Evolutionary conservation across 2,888 invertebrate genomes (phyloP).

Genomic region (Dynastes maya): DNA sequence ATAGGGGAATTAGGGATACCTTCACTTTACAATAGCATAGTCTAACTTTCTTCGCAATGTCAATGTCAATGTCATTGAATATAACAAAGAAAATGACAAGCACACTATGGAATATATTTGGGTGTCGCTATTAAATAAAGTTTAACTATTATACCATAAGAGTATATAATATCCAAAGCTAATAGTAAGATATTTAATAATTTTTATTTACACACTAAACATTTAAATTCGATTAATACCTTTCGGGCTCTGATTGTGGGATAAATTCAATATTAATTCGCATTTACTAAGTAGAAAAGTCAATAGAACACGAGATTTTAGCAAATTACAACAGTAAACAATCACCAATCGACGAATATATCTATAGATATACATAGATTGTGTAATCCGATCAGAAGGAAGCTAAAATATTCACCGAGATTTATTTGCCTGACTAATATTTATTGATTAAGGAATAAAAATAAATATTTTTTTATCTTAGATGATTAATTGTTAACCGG

Average conservation of each 20-base stretch:
- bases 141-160: too few relatives aligned
- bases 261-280: not conserved
- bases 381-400: not conserved
- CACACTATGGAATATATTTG: too few relatives aligned
- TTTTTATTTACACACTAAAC: not conserved
- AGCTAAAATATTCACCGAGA: not conserved
- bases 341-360: not conserved
- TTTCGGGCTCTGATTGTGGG: not conserved
- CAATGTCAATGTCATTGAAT: too few relatives aligned
- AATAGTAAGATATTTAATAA: too few relatives aligned
- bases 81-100: too few relatives aligned
- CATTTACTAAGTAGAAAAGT: not conserved
- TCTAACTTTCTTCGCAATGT: too few relatives aligned
- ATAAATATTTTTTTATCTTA: not conserved
- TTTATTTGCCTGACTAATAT: not conserved
- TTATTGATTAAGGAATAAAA: not conserved
- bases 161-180: too few relatives aligned
- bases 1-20: too few relatives aligned
- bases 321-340: not conserved
- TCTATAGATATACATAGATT: not conserved
- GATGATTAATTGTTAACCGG: not conserved
- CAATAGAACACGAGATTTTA: constrained; percentile 12
- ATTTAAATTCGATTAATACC: not conserved
- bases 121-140: too few relatives aligned
- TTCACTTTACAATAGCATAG: too few relatives aligned